These are phyloP conservation scores for Stigmatopora argus DNA, from an alignment of 2,113 vertebrate species.

Conservation along the genomic window DNA sequence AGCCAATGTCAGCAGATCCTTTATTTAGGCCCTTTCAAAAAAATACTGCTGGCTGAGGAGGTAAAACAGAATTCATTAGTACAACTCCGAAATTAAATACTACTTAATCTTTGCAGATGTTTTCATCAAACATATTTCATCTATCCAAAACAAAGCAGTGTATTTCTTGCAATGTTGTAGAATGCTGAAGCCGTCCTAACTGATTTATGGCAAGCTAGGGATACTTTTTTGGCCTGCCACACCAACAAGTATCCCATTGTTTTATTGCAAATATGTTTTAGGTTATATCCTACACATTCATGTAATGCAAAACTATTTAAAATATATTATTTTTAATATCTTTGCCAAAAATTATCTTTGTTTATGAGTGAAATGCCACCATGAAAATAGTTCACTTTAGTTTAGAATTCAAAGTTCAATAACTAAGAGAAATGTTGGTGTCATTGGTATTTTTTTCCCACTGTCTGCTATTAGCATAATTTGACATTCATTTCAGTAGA, in stretches of 20 bases:
- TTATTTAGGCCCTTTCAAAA: no score
- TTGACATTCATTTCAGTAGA: slow-evolving; percentile 49
- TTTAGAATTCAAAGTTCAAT: slow-evolving; percentile 2
- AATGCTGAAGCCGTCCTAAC: not conserved
- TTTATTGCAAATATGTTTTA: slow-evolving; percentile 11
- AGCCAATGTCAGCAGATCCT: no score
- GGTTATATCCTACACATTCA: slow-evolving; percentile 18
- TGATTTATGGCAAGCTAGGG: not conserved
- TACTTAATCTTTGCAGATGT: no score
- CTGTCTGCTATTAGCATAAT: slow-evolving; percentile 33
- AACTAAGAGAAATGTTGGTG: slow-evolving; percentile 17
- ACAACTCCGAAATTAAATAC: no score
- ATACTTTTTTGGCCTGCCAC: slow-evolving; percentile 2
- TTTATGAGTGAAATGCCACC: slow-evolving; percentile 13
- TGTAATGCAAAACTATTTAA: slow-evolving; percentile 8
- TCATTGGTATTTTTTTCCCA: slow-evolving; percentile 11
- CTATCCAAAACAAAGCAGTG: no score
- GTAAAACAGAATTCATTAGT: no score
- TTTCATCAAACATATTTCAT: no score
- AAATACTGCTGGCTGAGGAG: no score
- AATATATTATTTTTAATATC: slow-evolving; percentile 25
- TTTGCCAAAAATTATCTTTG: slow-evolving; percentile 9
- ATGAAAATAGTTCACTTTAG: slow-evolving; percentile 6
- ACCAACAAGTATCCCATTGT: slow-evolving; percentile 20
- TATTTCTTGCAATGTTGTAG: not conserved